Percentiles rank a stretch among this genome's conserved stretches.
Conservation (phyloP, 2,888 invertebrate genomes). For the Disparrhopalites patrizii region DNA sequence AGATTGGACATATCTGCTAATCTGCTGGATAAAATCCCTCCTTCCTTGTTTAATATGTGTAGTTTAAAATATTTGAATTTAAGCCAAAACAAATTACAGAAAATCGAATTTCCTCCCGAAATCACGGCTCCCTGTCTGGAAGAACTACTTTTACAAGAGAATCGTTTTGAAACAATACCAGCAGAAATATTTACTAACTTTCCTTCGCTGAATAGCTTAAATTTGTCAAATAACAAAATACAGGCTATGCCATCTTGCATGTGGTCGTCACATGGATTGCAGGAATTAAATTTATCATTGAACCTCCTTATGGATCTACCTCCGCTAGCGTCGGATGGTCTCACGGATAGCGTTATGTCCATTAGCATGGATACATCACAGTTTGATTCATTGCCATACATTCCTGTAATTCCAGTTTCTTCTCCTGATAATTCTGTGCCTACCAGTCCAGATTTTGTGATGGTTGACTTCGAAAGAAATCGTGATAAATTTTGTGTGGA, state of each 20-base stretch:
- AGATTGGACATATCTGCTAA: constrained; percentile 90
- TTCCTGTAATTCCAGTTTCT: constrained; percentile 28
- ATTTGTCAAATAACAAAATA: constrained; percentile 91
- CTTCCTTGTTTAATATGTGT: constrained; percentile 74
- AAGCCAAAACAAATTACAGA: constrained; percentile 82
- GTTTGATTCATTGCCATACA: constrained; percentile 46
- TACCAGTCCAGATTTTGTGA: constrained; percentile 46
- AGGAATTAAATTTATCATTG: constrained; percentile 83
- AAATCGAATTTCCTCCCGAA: constrained; percentile 53
- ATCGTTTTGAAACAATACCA: constrained; percentile 77
- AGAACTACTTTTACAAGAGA: constrained; percentile 88
- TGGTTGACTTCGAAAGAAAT: constrained; percentile 45
- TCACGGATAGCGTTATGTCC: background rate
- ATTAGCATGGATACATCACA: constrained; percentile 39
- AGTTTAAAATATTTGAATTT: constrained; percentile 79
- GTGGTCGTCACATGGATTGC: constrained; percentile 80
- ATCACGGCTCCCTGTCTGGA: constrained; percentile 71
- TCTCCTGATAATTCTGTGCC: constrained; percentile 29
- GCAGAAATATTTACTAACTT: constrained; percentile 71
- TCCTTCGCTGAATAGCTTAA: constrained; percentile 72
- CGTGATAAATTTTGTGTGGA: constrained; percentile 36
- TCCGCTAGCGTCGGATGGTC: constrained; percentile 31
- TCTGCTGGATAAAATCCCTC: constrained; percentile 71
- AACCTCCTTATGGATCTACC: constrained; percentile 77
- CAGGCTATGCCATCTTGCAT: constrained; percentile 74